Conservation (phyloP, 2,888 invertebrate genomes). For the Amblyjoppa proteus region DNA sequence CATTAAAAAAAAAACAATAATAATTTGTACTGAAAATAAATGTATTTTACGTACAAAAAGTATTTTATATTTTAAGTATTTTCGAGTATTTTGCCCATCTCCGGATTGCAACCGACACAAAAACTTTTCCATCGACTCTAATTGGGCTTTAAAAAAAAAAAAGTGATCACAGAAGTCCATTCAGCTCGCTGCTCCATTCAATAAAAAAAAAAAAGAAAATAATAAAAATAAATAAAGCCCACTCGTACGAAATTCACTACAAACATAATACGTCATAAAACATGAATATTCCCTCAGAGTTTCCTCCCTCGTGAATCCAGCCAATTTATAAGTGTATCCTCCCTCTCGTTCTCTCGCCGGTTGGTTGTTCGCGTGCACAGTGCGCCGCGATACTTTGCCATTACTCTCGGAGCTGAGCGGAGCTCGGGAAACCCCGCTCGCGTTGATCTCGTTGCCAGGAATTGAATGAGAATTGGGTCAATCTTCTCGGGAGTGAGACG, state of each 20-base stretch:
- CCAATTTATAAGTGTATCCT: conserved; percentile 6
- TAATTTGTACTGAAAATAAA: too few relatives aligned
- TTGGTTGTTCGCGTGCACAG: background rate
- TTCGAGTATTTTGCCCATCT: too few relatives aligned
- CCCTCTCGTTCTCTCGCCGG: background rate
- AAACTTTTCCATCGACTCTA: too few relatives aligned
- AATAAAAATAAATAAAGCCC: too few relatives aligned
- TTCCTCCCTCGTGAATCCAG: background rate
- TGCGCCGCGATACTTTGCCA: conserved; percentile 18
- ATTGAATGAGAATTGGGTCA: conserved; percentile 76
- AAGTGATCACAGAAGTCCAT: too few relatives aligned
- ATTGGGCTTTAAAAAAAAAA: too few relatives aligned
- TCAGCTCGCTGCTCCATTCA: too few relatives aligned
- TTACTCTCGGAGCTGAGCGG: background rate
- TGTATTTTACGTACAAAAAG: too few relatives aligned
- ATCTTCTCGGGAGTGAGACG: conserved; percentile 68
- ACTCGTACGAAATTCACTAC: background rate
- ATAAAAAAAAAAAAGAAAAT: too few relatives aligned
- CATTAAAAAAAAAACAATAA: too few relatives aligned
- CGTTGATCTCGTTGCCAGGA: conserved; percentile 74
- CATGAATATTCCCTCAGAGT: background rate
- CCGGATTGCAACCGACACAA: too few relatives aligned
- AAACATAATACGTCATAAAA: background rate
- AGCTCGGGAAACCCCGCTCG: conserved; percentile 28
- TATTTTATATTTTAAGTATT: too few relatives aligned